A percentile compares a stretch with the other conserved stretches of the same genome.
phyloP scores from a whole-genome alignment of 2,888 invertebrate genomes.

The Euclidia mi region DNA sequence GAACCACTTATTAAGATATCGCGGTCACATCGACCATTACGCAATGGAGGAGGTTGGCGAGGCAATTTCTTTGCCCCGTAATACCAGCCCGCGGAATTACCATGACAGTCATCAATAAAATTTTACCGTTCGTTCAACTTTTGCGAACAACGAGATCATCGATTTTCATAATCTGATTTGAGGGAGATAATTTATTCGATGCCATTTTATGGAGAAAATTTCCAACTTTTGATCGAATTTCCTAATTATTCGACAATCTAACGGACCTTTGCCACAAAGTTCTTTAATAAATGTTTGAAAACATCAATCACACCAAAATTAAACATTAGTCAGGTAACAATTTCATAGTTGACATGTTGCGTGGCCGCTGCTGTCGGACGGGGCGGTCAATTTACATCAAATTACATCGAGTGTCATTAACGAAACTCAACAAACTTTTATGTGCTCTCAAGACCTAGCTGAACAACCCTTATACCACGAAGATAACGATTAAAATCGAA shows the following conservation, averaged over 20 bases:
- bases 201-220: slow-evolving; percentile 20
- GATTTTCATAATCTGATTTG: slow-evolving; percentile 71
- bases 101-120: slow-evolving; percentile 82
- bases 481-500: slow-evolving; percentile 65
- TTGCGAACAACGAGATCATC: slow-evolving; percentile 74
- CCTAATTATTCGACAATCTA: slow-evolving; percentile 25
- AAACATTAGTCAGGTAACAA: slow-evolving; percentile 82
- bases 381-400: slow-evolving; percentile 86
- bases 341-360: slow-evolving; percentile 89
- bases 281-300: slow-evolving; percentile 39
- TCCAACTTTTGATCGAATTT: neutral
- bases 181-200: slow-evolving; percentile 37
- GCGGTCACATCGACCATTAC: slow-evolving; percentile 84
- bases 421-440: slow-evolving; percentile 70
- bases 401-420: slow-evolving; percentile 87
- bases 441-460: slow-evolving; percentile 44
- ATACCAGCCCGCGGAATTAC: slow-evolving; percentile 66
- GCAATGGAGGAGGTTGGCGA: slow-evolving; percentile 67
- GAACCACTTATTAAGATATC: slow-evolving; percentile 88
- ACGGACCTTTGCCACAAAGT: slow-evolving; percentile 20
- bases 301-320: slow-evolving; percentile 78
- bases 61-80: slow-evolving; percentile 74
- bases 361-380: slow-evolving; percentile 76
- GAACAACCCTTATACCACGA: slow-evolving; percentile 55
- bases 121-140: slow-evolving; percentile 76